These are phyloP conservation scores for Anguilla anguilla DNA, from an alignment of 2,797 vertebrate genomes.

Conservation along the genomic window DNA sequence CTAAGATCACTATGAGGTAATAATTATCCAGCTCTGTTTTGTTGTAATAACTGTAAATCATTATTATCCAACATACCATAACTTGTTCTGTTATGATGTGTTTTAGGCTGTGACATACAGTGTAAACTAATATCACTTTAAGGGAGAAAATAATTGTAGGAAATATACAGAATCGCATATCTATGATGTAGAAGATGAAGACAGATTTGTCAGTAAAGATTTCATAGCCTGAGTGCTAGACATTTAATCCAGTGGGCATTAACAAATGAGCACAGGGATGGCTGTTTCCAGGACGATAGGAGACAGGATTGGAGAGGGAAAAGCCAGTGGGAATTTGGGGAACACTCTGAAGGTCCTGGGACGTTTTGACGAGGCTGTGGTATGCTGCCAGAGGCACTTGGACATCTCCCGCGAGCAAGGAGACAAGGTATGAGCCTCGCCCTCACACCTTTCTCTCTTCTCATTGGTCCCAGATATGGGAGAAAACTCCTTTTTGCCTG, in stretches of 20 bases:
- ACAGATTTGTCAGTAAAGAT: not conserved
- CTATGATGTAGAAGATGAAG: not conserved
- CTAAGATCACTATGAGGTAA: not conserved
- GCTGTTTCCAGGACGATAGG: slow-evolving; percentile 83
- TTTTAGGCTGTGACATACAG: not conserved
- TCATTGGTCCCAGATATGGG: not conserved
- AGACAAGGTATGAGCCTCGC: slow-evolving; percentile 83
- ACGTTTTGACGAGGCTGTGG: slow-evolving; percentile 89
- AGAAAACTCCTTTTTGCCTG: not conserved
- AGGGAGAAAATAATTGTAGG: not conserved
- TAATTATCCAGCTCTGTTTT: not conserved
- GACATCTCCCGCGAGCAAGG: slow-evolving; percentile 93
- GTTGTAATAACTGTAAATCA: not conserved
- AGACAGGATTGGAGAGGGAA: slow-evolving; percentile 94
- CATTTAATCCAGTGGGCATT: not conserved
- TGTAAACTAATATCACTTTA: not conserved
- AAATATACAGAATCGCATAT: not conserved
- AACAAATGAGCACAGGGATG: not conserved
- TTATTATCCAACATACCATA: not conserved
- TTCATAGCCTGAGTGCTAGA: not conserved
- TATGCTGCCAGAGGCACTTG: slow-evolving; percentile 94
- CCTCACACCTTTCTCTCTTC: slow-evolving; percentile 11
- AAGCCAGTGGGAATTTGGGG: slow-evolving; percentile 95
- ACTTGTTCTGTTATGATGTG: not conserved
- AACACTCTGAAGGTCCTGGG: slow-evolving; percentile 93